Conservation (phyloP, 2,113 vertebrate species). For the Garra rufa region DNA sequence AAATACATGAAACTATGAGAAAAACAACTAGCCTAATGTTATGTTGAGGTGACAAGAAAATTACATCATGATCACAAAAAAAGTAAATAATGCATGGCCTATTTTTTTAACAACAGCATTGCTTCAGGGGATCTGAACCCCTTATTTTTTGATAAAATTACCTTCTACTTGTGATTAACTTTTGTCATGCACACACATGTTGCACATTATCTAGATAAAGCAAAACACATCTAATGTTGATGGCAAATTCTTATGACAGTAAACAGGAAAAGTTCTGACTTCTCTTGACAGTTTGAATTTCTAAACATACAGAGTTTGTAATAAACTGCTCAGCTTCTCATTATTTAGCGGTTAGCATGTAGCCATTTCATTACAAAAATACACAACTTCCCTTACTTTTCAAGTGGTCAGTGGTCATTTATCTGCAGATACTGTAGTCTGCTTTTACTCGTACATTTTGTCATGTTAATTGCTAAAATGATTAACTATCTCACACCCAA, state of each 20-base stretch:
- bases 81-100: background rate
- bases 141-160: background rate
- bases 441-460: background rate
- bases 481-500: background rate
- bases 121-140: background rate
- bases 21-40: background rate
- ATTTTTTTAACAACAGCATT: background rate
- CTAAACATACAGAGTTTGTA: background rate
- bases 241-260: background rate
- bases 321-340: background rate
- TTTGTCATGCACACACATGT: background rate
- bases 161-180: background rate
- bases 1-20: background rate
- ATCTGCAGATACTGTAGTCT: background rate
- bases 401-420: background rate
- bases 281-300: background rate
- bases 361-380: background rate
- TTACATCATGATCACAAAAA: background rate
- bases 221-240: background rate
- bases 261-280: background rate
- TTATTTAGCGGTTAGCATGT: background rate
- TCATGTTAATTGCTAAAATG: no score
- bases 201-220: background rate
- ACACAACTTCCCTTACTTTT: background rate
- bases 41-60: background rate